Conservation (phyloP, 2,888 invertebrate genomes). For the Poecilobothrus nobilitatus region DNA sequence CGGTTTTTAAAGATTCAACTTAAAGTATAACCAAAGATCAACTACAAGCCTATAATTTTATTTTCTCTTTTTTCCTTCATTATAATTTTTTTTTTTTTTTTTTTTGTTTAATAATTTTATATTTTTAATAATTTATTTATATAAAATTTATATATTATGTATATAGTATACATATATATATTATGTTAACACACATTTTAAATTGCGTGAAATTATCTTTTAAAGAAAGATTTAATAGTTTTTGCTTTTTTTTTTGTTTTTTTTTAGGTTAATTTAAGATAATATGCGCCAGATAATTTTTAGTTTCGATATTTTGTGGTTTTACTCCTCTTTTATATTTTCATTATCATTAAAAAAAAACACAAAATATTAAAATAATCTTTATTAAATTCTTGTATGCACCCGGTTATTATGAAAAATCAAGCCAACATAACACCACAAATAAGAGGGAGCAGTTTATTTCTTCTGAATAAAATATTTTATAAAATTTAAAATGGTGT, state of each 20-base stretch:
- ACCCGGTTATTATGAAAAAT: too few species aligned
- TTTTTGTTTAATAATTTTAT: neutral
- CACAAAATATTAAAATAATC: too few species aligned
- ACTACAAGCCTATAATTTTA: neutral
- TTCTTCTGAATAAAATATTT: too few species aligned
- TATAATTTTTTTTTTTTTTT: neutral
- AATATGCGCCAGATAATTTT: neutral
- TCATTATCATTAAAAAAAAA: too few species aligned
- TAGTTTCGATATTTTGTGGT: too few species aligned
- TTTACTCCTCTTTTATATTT: too few species aligned
- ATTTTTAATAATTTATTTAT: neutral
- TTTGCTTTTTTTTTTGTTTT: neutral
- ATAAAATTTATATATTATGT: neutral
- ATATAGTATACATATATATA: neutral
- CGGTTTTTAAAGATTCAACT: neutral
- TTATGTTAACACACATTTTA: slow-evolving; percentile 3
- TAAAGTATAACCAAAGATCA: too few species aligned
- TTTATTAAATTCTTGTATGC: too few species aligned
- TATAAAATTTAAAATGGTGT: too few species aligned
- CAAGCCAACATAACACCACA: too few species aligned
- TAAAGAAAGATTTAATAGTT: neutral
- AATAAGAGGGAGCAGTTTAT: too few species aligned
- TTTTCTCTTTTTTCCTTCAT: neutral
- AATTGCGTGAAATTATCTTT: slow-evolving; percentile 3
- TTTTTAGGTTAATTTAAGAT: neutral